Conservation (phyloP, 2,797 vertebrate species). For the Carapus acus region DNA sequence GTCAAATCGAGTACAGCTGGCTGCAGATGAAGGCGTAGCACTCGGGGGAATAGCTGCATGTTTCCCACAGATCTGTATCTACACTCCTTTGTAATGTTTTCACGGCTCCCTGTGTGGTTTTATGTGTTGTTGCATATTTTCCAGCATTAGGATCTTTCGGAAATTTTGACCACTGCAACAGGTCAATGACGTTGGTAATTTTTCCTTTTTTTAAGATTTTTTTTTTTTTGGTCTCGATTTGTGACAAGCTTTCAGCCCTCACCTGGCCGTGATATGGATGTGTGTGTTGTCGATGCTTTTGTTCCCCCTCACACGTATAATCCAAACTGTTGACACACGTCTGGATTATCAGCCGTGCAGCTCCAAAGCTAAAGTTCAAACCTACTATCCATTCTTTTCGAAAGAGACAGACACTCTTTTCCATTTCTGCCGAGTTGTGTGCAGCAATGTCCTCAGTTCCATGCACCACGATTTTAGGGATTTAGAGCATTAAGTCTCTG, state of each 20-base stretch:
- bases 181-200: slow-evolving; percentile 97
- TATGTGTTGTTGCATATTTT: slow-evolving; percentile 98
- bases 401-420: slow-evolving; percentile 17
- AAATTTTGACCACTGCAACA: slow-evolving; percentile 92
- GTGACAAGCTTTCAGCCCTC: slow-evolving; percentile 45
- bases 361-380: slow-evolving; percentile 35
- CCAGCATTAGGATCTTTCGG: slow-evolving; percentile 96
- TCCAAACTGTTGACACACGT: slow-evolving; percentile 54
- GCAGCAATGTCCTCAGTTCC: too few relatives aligned
- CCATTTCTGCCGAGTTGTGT: too few relatives aligned
- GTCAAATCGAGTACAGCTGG: slow-evolving; percentile 9
- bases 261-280: slow-evolving; percentile 53
- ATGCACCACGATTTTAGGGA: too few relatives aligned
- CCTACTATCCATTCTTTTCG: slow-evolving; percentile 44
- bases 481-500: too few relatives aligned
- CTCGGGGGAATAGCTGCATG: slow-evolving; percentile 51
- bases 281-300: slow-evolving; percentile 42
- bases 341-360: slow-evolving; percentile 46
- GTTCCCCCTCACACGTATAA: slow-evolving; percentile 38
- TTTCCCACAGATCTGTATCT: slow-evolving; percentile 40
- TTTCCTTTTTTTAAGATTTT: slow-evolving; percentile 82
- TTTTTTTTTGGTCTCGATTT: slow-evolving; percentile 80
- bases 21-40: neutral
- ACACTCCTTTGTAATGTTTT: slow-evolving; percentile 73
- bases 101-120: slow-evolving; percentile 85